phyloP scores from a whole-genome alignment of 2,113 vertebrate genomes.

The Tychaedon coryphoeus region DNA sequence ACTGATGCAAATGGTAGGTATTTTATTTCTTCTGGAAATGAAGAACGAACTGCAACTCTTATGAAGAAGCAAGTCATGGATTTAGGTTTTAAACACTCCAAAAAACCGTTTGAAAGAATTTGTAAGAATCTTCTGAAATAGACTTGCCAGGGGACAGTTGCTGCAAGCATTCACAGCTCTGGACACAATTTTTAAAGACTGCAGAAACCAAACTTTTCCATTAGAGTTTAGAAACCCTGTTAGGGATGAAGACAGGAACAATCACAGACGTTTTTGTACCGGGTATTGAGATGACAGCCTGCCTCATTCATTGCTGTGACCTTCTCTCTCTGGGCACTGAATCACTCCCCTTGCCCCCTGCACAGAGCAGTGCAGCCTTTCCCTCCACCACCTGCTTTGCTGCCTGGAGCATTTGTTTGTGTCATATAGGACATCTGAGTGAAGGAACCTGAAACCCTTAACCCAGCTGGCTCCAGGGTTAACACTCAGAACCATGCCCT shows the following conservation, averaged over 20 bases:
- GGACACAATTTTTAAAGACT: background rate
- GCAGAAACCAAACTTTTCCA: background rate
- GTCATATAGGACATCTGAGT: fast-evolving
- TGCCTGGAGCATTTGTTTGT: fast-evolving
- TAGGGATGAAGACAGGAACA: background rate
- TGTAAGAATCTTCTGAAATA: background rate
- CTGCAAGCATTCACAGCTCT: background rate
- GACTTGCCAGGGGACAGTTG: background rate
- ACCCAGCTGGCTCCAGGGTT: background rate
- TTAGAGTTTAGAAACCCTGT: background rate
- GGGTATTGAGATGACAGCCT: background rate
- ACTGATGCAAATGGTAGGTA: background rate
- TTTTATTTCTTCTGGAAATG: background rate
- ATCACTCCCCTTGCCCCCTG: background rate
- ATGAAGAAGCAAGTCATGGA: background rate
- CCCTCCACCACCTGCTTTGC: background rate
- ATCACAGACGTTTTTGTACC: background rate
- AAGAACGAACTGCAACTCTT: background rate
- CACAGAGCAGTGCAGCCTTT: background rate
- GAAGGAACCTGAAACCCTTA: background rate
- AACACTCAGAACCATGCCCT: background rate
- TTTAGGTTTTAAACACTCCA: background rate
- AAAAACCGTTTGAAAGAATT: background rate
- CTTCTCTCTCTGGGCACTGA: background rate
- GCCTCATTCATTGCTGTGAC: background rate